A percentile compares a stretch with the other conserved stretches of the same genome.
Conservation (phyloP, 2,113 vertebrate species). For the Anolis carolinensis region DNA sequence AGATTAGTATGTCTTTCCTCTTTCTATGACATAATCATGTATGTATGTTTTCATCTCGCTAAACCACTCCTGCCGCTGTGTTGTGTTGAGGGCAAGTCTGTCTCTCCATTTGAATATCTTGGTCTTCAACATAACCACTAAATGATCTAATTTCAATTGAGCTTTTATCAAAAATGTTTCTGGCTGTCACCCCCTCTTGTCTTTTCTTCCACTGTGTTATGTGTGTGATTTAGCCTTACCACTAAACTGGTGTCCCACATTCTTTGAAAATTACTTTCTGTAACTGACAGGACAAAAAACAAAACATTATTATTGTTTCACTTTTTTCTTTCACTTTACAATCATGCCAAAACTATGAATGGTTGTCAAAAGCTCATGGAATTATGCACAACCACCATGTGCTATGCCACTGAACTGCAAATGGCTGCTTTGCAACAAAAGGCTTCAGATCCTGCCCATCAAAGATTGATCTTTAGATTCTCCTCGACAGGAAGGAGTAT, state of each 20-base stretch:
- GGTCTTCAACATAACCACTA: slow-evolving; percentile 17
- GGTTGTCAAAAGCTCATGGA: background rate
- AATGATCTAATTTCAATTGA: background rate
- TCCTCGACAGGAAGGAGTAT: background rate
- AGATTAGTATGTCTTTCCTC: slow-evolving; percentile 6
- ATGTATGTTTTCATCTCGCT: slow-evolving; percentile 10
- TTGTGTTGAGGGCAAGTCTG: background rate
- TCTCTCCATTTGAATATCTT: background rate
- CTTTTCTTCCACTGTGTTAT: background rate
- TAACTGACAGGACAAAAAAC: background rate
- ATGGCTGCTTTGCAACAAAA: background rate
- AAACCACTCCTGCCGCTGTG: background rate
- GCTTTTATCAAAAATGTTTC: slow-evolving; percentile 25
- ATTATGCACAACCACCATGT: background rate
- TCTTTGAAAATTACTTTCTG: background rate
- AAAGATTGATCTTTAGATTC: background rate
- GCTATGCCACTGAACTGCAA: background rate
- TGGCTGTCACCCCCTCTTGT: background rate
- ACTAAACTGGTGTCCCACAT: background rate
- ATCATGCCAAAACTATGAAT: background rate
- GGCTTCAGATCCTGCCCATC: background rate
- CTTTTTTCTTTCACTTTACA: slow-evolving; percentile 16
- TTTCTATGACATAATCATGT: slow-evolving; percentile 14
- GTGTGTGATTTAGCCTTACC: background rate
- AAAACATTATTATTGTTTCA: background rate